Evolutionary conservation across 2,797 vertebrate species (phyloP).

Genomic region (Sebastes vulpes): DNA sequence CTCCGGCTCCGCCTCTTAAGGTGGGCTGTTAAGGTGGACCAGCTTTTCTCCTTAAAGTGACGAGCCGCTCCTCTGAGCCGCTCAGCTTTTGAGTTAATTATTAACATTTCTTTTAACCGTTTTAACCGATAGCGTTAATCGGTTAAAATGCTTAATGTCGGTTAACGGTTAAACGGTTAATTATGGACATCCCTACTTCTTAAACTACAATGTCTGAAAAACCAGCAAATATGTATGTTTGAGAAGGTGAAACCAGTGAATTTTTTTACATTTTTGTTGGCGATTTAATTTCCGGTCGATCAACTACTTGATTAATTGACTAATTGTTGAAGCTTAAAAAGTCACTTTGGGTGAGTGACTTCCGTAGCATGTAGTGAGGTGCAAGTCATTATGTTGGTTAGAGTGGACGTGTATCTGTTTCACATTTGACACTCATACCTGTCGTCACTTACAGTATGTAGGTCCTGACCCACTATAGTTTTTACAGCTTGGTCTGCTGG

Average conservation of each 20-base stretch:
- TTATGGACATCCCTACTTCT: no score
- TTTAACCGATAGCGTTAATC: no score
- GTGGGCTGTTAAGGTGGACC: no score
- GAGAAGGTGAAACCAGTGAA: no score
- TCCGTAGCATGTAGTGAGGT: background rate
- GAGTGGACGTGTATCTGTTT: background rate
- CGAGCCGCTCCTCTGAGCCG: no score
- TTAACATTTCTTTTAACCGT: no score
- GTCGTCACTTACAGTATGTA: background rate
- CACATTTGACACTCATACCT: slow-evolving; percentile 4
- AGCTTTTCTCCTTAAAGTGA: no score
- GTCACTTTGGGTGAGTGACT: background rate
- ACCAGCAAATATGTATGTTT: background rate
- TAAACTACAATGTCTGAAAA: background rate
- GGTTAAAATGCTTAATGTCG: no score
- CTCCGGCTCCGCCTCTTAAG: no score
- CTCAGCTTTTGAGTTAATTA: no score
- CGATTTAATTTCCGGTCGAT: background rate
- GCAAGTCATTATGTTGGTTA: background rate
- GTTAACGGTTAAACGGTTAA: no score
- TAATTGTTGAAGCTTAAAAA: background rate
- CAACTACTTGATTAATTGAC: background rate
- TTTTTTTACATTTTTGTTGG: background rate
- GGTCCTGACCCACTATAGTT: slow-evolving; percentile 11
- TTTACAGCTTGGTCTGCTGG: slow-evolving; percentile 25